phyloP scores from a whole-genome alignment of 2,113 vertebrate genomes.

The Zeus faber region DNA sequence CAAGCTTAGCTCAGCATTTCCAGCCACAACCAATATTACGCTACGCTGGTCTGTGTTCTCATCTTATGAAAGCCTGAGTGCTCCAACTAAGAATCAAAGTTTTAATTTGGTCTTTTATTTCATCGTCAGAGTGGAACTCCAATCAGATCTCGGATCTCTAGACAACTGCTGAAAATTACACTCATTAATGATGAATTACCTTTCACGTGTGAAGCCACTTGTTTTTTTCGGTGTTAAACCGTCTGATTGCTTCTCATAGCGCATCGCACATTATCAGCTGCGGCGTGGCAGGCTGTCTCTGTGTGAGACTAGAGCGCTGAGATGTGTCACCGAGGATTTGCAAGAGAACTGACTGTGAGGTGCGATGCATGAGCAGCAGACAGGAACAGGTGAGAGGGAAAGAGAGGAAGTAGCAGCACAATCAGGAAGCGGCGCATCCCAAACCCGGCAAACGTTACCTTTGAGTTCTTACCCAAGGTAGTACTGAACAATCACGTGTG shows the following conservation, averaged over 20 bases:
- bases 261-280: slow-evolving; percentile 61
- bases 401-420: not conserved
- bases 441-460: not conserved
- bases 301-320: slow-evolving; percentile 49
- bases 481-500: not conserved
- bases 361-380: slow-evolving; percentile 48
- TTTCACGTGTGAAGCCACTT: slow-evolving; percentile 47
- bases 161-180: slow-evolving; percentile 34
- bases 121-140: too few species aligned
- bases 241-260: slow-evolving; percentile 60
- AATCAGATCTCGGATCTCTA: slow-evolving; percentile 5
- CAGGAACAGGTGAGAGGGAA: slow-evolving; percentile 36
- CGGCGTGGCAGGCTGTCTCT: slow-evolving; percentile 42
- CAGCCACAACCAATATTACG: too few species aligned
- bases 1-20: too few species aligned
- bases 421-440: not conserved
- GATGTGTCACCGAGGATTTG: slow-evolving; percentile 49
- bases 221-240: slow-evolving; percentile 60
- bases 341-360: slow-evolving; percentile 41
- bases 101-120: too few species aligned
- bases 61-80: too few species aligned
- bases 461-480: not conserved
- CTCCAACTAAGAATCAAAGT: slow-evolving; percentile 1
- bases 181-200: slow-evolving; percentile 47
- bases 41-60: too few species aligned